Base-by-base conservation (phyloP, 2,797 vertebrate species). In the Loris lydekkerianus region DNA sequence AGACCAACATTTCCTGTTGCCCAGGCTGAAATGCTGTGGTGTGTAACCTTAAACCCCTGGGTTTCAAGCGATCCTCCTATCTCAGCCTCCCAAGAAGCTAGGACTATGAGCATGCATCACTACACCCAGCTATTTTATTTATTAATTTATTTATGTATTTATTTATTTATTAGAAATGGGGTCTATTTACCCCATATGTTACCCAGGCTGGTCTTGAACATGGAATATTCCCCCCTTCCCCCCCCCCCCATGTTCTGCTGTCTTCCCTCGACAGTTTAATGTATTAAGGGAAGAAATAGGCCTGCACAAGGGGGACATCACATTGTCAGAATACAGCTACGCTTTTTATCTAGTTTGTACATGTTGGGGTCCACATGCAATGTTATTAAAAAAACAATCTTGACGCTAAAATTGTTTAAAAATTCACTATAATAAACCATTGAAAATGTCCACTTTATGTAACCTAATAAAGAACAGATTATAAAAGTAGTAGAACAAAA, bases 401-500 rank as follows among this genome's bases (percentile, higher is more conserved):
- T 92, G 21, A 17, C n/a, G 18, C 11, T 69, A 31, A 84, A 70
- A 63, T 61, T 18, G 14, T 86, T 96, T 83, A 34, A 78, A 95
- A 49, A 78, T 31, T 94, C 34, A 31, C 31, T 61, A 2, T 63
- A 37, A 7, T 65, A 56, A 75, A 83, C 31, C 78, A 29, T 56
- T 63, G 34, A 70, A 90, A 76, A 75, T 49, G 23, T 61, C n/a
- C n/a, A 73, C 27, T 73, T 94, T 56, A n/a, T n/a, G 17, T 46
- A 78, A 89, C n/a, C 43, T 75, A 21, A 31, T 49, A 21, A 86
- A 91, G 94, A 92, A 9, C 43, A 73, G 65, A 67, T 43, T 91
- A 46, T 69, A 49, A 94, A 86, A 63, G 5, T 49, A 53, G 49
- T 70, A 80, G 58, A 63, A 89, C 77, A n/a, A 63, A 95, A 77